Conservation (phyloP, 2,888 invertebrate genomes). For the Clanis bilineata region DNA sequence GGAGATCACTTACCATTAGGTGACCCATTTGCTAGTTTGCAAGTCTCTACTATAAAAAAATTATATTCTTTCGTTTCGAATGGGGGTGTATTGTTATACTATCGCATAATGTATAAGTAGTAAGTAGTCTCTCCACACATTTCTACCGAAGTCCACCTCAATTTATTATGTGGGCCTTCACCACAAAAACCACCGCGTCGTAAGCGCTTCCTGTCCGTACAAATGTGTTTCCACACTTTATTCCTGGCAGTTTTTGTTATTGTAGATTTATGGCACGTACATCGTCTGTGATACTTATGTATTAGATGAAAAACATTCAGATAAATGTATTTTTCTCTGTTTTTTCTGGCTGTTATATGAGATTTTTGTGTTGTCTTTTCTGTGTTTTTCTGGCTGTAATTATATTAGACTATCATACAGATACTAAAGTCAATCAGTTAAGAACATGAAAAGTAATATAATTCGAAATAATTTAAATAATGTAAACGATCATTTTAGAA, state of each 20-base stretch:
- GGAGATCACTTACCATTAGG: no score
- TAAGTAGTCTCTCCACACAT: constrained; percentile 8
- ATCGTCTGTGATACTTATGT: not conserved
- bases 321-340: not conserved
- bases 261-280: constrained; percentile 26
- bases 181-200: constrained; percentile 55
- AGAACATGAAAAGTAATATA: no score
- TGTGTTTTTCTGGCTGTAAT: no score
- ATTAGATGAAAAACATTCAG: not conserved
- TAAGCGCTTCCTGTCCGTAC: constrained; percentile 22
- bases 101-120: constrained; percentile 11
- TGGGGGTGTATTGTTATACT: not conserved
- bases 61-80: not conserved
- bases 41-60: no score
- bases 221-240: constrained; percentile 17
- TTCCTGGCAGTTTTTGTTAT: constrained; percentile 28
- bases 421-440: no score
- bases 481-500: no score
- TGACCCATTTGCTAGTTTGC: no score
- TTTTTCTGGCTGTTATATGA: not conserved
- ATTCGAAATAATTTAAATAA: no score
- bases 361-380: no score
- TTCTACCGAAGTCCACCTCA: constrained; percentile 42
- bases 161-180: constrained; percentile 53
- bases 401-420: no score